Evolutionary conservation across 2,113 vertebrate genomes (phyloP).

Genomic region (Heterocephalus glaber): DNA sequence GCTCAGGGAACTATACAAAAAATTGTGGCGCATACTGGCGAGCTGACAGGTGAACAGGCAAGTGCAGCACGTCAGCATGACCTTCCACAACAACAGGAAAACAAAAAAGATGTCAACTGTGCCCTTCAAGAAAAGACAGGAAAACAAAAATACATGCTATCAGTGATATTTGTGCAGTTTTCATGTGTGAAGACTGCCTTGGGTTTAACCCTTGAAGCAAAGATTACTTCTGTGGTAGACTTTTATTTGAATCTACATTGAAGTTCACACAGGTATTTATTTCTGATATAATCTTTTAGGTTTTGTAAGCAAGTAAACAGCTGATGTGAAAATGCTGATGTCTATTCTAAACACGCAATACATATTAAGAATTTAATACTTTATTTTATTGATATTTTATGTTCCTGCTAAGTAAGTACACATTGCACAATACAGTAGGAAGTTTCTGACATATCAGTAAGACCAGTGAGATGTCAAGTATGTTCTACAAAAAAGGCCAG

Average conservation of each 20-base stretch:
- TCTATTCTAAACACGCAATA: background rate
- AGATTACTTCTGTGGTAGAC: background rate
- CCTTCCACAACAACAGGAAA: background rate
- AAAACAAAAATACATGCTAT: background rate
- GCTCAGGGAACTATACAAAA: background rate
- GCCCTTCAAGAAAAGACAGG: background rate
- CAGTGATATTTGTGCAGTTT: background rate
- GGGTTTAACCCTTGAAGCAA: background rate
- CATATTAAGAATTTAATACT: background rate
- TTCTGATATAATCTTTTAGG: background rate
- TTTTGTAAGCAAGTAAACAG: background rate
- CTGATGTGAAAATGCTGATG: background rate
- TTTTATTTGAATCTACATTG: background rate
- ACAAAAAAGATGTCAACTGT: background rate
- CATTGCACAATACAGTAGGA: background rate
- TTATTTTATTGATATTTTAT: background rate
- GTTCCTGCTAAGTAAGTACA: background rate
- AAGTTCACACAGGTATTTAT: background rate
- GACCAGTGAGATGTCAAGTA: background rate
- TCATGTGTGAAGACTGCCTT: background rate
- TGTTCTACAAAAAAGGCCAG: background rate
- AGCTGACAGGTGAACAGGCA: background rate
- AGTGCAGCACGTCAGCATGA: background rate
- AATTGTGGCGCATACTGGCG: background rate
- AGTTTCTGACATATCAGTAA: background rate